These are phyloP conservation scores for Protosalanx chinensis DNA, from an alignment of 2,797 vertebrate genomes.

Conservation along the genomic window DNA sequence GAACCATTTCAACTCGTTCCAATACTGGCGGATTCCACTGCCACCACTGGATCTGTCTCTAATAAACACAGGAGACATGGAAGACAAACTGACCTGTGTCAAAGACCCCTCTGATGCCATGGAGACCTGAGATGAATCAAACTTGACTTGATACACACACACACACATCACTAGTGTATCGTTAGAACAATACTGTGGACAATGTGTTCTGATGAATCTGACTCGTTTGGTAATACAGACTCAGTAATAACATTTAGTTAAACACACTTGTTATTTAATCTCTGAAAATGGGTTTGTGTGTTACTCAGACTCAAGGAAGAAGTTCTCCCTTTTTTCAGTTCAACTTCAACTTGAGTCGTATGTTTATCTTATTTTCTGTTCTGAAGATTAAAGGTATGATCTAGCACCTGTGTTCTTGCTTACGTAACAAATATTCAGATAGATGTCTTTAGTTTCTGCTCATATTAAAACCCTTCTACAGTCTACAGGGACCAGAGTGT, in stretches of 20 bases:
- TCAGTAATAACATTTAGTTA: neutral
- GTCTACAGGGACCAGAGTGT: too few relatives aligned
- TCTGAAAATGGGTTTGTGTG: too few relatives aligned
- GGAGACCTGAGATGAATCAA: constrained; percentile 77
- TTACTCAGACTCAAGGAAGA: too few relatives aligned
- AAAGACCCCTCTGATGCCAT: constrained; percentile 71
- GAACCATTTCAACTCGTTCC: constrained; percentile 83
- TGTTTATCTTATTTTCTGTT: too few relatives aligned
- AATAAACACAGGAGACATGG: constrained; percentile 57
- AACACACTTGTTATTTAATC: neutral
- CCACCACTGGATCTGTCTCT: constrained; percentile 82
- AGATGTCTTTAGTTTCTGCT: too few relatives aligned
- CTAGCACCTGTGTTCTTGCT: too few relatives aligned
- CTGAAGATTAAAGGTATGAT: too few relatives aligned
- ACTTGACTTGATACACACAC: neutral
- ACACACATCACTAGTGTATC: too few relatives aligned
- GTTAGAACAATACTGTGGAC: neutral
- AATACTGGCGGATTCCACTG: constrained; percentile 88
- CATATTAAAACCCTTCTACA: too few relatives aligned
- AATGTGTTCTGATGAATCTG: neutral
- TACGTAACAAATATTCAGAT: too few relatives aligned
- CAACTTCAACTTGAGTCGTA: too few relatives aligned
- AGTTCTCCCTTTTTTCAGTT: too few relatives aligned
- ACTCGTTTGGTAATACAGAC: neutral
- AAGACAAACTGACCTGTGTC: constrained; percentile 24